These are phyloP conservation scores for Mormyrus iriodes DNA, from an alignment of 2,113 vertebrate species.

Conservation along the genomic window DNA sequence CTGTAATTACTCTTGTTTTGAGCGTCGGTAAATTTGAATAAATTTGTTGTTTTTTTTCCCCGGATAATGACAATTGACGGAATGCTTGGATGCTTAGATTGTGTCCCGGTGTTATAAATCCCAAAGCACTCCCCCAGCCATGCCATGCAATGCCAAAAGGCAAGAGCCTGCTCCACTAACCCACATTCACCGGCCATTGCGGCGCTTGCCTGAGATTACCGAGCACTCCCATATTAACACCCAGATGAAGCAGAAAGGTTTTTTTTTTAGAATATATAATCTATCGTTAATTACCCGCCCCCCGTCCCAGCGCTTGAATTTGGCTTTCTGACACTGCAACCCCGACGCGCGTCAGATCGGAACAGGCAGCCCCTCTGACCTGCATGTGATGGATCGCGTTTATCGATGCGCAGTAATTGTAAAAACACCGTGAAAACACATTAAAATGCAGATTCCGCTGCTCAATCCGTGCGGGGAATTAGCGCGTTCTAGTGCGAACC, in stretches of 20 bases:
- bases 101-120: conserved; percentile 4
- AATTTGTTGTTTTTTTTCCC: not conserved
- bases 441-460: not conserved
- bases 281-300: not conserved
- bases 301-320: not conserved
- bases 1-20: not conserved
- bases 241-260: not conserved
- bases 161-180: conserved; percentile 42
- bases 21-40: not conserved
- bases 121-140: not conserved
- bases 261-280: not conserved
- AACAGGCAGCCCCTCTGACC: not conserved
- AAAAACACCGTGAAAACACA: not conserved
- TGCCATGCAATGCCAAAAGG: not conserved
- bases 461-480: not conserved
- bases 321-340: not conserved
- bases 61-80: not conserved
- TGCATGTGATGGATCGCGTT: conserved; percentile 5
- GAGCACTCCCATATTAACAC: not conserved
- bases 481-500: not conserved
- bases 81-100: not conserved
- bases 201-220: not conserved
- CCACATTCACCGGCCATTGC: conserved; percentile 40
- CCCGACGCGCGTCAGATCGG: not conserved
- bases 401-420: not conserved